Evolutionary conservation across 92 coral and sea anemone species (phyloP), one percentile per base, ranked within the genome.

Genomic region (Palythoa grandiflora): DNA sequence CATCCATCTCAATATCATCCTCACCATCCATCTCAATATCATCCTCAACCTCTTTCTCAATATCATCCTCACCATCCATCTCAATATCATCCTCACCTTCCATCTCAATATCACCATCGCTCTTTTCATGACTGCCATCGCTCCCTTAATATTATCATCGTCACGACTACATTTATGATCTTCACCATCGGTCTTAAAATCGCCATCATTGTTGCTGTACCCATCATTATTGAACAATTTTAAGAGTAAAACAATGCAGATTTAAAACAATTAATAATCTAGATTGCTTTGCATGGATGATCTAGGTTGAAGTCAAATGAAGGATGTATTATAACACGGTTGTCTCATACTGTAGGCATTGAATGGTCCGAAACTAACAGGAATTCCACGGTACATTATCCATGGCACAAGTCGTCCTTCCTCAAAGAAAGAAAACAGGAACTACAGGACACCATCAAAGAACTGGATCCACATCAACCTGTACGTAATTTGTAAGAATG

Each of bases 291-390:
- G 50, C 50, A 60, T 60, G 7, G 16, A 16, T 16, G 6, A 60
- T 36, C 47, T 70, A 70, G 40, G 5, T 73, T 16, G 39, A n/a
- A 40, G 20, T 38, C 54, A 17, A 16, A 14, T 60, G 1, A 21
- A n/a, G 38, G 6, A 35, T 40, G 4, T 11, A 6, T 17, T 8
- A 3, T 38, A 9, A 35, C 15, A 59, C 13, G 17, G 6, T 59
- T 13, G 16, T 17, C 65, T 13, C 3, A 14, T 59, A 4, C 19
- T 55, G 66, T 48, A 96, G 99, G 99, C 66, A 91, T 95, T 74
- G 97, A 94, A 83, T 97, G 97, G 97, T 92, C 97, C 38, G 94
- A 90, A 19, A 97, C 97, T 1, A 92, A 92, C 73, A 89, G 99
- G 15, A 87, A 88, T 13, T 76, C 97, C 4, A 87, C 94, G 9